Evolutionary conservation across 2,113 vertebrate genomes (phyloP).

Genomic region (Tragelaphus buxtoni): DNA sequence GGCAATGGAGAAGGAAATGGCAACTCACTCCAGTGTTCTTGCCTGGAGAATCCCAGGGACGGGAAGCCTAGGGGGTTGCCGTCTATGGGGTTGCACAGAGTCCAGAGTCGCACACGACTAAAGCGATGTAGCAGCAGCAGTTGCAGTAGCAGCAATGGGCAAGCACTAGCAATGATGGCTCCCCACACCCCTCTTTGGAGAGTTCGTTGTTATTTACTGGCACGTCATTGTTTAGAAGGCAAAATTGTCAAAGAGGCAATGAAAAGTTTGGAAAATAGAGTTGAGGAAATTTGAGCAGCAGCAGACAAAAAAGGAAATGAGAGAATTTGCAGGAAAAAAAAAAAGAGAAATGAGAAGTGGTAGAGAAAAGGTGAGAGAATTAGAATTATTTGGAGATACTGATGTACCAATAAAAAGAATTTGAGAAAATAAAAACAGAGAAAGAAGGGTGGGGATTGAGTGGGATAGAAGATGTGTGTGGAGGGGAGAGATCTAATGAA

Average conservation of each 20-base stretch:
- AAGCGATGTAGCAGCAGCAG: no score
- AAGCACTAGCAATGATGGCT: not conserved
- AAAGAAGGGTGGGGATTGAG: not conserved
- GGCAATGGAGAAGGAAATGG: not conserved
- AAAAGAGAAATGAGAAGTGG: not conserved
- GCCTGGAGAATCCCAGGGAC: no score
- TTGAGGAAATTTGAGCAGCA: not conserved
- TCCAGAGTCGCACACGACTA: no score
- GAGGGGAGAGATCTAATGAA: not conserved
- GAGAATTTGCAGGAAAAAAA: not conserved
- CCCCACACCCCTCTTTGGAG: not conserved
- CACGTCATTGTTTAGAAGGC: not conserved
- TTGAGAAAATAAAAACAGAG: not conserved
- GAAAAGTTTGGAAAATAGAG: not conserved
- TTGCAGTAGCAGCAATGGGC: not conserved
- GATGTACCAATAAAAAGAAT: not conserved
- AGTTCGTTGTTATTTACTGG: not conserved
- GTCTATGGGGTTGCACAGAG: no score
- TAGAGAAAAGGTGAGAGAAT: not conserved
- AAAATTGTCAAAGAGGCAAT: not conserved
- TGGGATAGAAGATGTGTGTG: not conserved
- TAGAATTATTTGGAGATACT: not conserved
- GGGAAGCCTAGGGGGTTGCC: no score
- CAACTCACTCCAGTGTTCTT: no score
- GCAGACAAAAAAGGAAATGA: not conserved